Percentiles rank a stretch among this genome's conserved stretches.
Evolutionary conservation across 2,888 invertebrate species (phyloP).

Genomic region (Diarsia dahlii): DNA sequence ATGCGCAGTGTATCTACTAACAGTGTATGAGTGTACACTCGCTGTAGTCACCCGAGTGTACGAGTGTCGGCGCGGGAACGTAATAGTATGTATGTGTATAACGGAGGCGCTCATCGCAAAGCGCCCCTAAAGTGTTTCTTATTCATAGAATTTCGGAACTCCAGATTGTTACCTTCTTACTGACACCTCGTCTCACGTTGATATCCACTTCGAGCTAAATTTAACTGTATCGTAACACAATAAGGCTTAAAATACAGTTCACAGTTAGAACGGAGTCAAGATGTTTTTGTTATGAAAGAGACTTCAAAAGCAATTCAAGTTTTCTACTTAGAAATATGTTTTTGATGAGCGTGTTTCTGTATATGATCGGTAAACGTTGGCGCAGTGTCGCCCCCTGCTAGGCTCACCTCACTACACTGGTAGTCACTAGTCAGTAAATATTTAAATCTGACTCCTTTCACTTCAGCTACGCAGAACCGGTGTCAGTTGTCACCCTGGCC

Average conservation of each 20-base stretch:
- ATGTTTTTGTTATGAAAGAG: slow-evolving; percentile 49
- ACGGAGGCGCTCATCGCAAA: slow-evolving; percentile 40
- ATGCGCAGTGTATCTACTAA: neutral
- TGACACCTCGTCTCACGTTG: slow-evolving; percentile 39
- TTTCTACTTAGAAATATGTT: slow-evolving; percentile 73
- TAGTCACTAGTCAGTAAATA: slow-evolving; percentile 6
- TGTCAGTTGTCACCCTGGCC: neutral
- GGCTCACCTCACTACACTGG: neutral
- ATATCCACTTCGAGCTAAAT: slow-evolving; percentile 3
- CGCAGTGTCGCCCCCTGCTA: slow-evolving; percentile 8
- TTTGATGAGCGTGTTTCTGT: slow-evolving; percentile 67
- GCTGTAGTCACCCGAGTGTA: neutral
- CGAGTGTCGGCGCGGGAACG: neutral
- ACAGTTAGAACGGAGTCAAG: slow-evolving; percentile 25
- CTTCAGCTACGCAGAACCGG: neutral
- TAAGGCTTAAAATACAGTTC: slow-evolving; percentile 45
- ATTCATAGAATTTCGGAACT: slow-evolving; percentile 74
- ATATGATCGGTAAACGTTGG: slow-evolving; percentile 66
- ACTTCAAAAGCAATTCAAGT: slow-evolving; percentile 75
- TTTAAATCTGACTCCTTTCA: slow-evolving; percentile 8
- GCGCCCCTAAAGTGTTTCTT: slow-evolving; percentile 68
- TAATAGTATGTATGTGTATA: slow-evolving; percentile 30
- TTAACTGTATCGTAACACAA: neutral
- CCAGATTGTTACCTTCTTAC: slow-evolving; percentile 66
- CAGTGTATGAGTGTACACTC: too few species aligned